Evolutionary conservation across 1,140 invertebrate species (phyloP).

Genomic region (Patella vulgata): DNA sequence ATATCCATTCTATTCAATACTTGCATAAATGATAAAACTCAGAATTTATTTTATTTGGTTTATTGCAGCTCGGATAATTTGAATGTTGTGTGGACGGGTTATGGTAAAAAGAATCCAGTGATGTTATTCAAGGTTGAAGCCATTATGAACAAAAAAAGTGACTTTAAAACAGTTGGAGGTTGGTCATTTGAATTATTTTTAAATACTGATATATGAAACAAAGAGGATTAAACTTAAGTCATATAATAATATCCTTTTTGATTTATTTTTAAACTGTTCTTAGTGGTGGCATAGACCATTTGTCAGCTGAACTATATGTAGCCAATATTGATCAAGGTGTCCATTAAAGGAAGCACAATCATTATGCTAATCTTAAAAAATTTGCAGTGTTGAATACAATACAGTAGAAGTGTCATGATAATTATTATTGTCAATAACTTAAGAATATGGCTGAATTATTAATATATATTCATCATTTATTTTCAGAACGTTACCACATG

Average conservation of each 20-base stretch:
- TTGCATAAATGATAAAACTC: no score
- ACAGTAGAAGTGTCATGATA: background rate
- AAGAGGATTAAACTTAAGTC: background rate
- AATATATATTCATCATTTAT: no score
- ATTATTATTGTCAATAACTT: background rate
- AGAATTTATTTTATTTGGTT: no score
- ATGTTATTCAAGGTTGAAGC: constrained; percentile 59
- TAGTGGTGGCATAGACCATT: background rate
- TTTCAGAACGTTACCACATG: constrained; percentile 65
- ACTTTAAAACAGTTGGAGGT: constrained; percentile 62
- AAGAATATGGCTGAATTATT: no score
- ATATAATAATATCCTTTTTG: background rate
- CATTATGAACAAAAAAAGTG: constrained; percentile 51
- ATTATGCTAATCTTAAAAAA: background rate
- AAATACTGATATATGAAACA: background rate
- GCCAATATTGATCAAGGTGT: constrained; percentile 7
- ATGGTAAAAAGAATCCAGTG: constrained; percentile 58
- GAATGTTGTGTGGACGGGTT: constrained; percentile 64
- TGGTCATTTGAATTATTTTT: constrained; percentile 3
- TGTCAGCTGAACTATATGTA: background rate
- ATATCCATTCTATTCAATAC: no score
- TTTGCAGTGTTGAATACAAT: background rate
- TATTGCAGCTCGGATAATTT: constrained; percentile 35
- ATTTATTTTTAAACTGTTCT: background rate
- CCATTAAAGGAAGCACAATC: background rate